Evolutionary conservation across 2,113 vertebrate genomes (phyloP).

Genomic region (Tragelaphus buxtoni): DNA sequence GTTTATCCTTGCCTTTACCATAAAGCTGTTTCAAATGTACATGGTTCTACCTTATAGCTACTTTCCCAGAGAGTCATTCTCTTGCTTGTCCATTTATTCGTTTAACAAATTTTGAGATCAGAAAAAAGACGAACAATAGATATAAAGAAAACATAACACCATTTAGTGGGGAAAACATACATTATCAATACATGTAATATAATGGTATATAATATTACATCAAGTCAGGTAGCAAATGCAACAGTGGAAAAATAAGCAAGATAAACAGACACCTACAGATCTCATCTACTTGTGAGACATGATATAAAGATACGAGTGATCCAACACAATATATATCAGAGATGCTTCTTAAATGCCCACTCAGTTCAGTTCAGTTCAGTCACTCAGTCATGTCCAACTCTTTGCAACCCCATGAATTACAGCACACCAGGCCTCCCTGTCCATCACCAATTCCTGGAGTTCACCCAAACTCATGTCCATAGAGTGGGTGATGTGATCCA

Average conservation of each 20-base stretch:
- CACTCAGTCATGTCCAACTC: too few species aligned
- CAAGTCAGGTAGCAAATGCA: background rate
- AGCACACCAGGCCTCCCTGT: too few species aligned
- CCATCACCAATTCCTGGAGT: too few species aligned
- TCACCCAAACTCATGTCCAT: too few species aligned
- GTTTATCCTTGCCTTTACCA: background rate
- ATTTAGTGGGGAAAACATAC: background rate
- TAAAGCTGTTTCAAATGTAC: background rate
- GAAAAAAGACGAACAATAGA: background rate
- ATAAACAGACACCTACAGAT: background rate
- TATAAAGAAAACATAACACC: background rate
- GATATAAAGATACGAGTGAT: background rate
- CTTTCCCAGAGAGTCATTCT: background rate
- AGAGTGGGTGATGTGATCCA: too few species aligned
- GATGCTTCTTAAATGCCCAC: background rate
- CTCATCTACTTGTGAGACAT: background rate
- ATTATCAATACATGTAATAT: background rate
- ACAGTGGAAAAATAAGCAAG: background rate
- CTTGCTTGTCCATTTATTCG: background rate
- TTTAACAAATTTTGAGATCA: background rate
- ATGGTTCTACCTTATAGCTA: background rate
- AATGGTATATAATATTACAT: background rate
- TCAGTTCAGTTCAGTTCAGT: too few species aligned
- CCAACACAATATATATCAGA: background rate
- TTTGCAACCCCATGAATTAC: too few species aligned